A percentile compares a stretch with the other conserved stretches of the same genome.
Conservation (phyloP, 2,888 invertebrate species). For the Hedychridium roseum region DNA sequence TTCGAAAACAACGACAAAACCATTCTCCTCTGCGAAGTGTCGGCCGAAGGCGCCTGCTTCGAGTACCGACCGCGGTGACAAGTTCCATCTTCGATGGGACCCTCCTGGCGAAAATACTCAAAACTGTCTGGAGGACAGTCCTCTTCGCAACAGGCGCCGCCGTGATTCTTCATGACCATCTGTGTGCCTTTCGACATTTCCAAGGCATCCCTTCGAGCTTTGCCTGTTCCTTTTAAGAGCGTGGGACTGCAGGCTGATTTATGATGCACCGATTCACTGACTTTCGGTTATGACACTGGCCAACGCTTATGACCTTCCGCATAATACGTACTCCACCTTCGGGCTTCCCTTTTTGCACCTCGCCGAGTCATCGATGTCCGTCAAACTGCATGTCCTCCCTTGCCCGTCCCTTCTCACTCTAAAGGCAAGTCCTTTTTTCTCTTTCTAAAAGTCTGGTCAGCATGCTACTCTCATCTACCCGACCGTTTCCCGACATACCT, state of each 20-base stretch:
- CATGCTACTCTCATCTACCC: too few relatives aligned
- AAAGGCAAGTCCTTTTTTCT: too few relatives aligned
- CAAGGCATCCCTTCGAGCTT: slow-evolving; percentile 6
- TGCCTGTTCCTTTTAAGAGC: slow-evolving; percentile 27
- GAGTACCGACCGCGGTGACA: slow-evolving; percentile 17
- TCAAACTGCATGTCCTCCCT: too few relatives aligned
- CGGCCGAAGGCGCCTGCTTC: slow-evolving; percentile 16
- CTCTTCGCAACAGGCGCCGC: slow-evolving; percentile 20
- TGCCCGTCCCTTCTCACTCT: too few relatives aligned
- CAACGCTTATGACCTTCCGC: slow-evolving; percentile 37
- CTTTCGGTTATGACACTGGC: slow-evolving; percentile 48
- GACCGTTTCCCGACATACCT: too few relatives aligned
- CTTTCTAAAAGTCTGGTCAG: too few relatives aligned
- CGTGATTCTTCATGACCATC: slow-evolving; percentile 13
- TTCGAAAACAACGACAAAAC: slow-evolving; percentile 30
- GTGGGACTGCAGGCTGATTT: slow-evolving; percentile 48
- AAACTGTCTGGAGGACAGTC: slow-evolving; percentile 20
- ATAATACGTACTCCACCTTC: slow-evolving; percentile 32
- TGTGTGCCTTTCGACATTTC: slow-evolving; percentile 19
- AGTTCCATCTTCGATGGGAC: slow-evolving; percentile 22
- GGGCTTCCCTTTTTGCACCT: too few relatives aligned
- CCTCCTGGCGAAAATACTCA: slow-evolving; percentile 7
- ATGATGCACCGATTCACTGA: slow-evolving; percentile 47
- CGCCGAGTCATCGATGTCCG: background rate
- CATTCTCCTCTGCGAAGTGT: slow-evolving; percentile 11